Percentiles rank a stretch among this genome's conserved stretches.
Conservation (phyloP, 2,888 invertebrate species). For the Drosophila yooni region DNA sequence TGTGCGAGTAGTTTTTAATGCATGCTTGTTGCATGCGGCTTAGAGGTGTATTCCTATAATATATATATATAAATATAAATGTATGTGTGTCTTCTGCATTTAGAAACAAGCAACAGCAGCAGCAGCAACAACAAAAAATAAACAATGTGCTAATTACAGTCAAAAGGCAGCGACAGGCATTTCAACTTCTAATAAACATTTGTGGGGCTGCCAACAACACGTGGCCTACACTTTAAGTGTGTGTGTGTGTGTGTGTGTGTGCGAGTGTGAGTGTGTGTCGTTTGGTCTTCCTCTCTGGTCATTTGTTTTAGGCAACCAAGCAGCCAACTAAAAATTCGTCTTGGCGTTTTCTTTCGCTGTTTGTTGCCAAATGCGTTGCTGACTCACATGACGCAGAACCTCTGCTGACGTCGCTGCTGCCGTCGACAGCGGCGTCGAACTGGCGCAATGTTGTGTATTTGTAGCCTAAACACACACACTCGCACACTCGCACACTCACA, state of each 20-base stretch:
- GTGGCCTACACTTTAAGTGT: conserved; percentile 37
- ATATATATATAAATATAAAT: not conserved
- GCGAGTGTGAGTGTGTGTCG: conserved; percentile 25
- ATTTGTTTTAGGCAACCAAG: conserved; percentile 59
- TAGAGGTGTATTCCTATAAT: not conserved
- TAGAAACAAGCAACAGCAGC: conserved; percentile 16
- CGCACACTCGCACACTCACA: conserved; percentile 8
- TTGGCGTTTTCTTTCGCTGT: conserved; percentile 49
- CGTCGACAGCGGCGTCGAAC: conserved; percentile 58
- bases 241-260: conserved; percentile 29
- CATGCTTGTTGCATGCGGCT: conserved; percentile 6
- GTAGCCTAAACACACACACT: conserved; percentile 19
- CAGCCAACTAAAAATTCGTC: conserved; percentile 59
- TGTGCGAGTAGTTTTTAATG: conserved; percentile 8
- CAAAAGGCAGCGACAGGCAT: conserved; percentile 68
- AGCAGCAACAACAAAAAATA: conserved; percentile 10
- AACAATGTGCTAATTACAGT: conserved; percentile 79
- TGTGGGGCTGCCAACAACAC: conserved; percentile 50
- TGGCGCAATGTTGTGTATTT: conserved; percentile 64
- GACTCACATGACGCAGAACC: conserved; percentile 81
- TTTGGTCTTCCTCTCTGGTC: conserved; percentile 21
- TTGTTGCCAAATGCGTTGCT: conserved; percentile 75
- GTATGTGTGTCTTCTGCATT: conserved; percentile 27
- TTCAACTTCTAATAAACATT: conserved; percentile 64
- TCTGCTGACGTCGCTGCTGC: conserved; percentile 21